Base-by-base conservation (phyloP, 1,140 invertebrate species). In the Drosophila orena region DNA sequence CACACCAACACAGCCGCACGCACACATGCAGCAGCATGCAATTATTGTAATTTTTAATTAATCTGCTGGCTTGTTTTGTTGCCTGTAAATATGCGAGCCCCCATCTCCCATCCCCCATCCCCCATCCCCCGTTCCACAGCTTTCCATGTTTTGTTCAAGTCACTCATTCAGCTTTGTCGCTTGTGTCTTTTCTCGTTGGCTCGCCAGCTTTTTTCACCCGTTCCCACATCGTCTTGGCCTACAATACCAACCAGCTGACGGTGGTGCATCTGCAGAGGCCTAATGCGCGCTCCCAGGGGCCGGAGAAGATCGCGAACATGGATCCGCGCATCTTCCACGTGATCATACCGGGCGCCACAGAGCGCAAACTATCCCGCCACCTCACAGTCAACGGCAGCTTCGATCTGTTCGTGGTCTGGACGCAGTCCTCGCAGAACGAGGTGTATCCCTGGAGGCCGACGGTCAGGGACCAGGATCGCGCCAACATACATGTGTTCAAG, bases 361-460 rank as follows among this genome's bases (percentile, higher is more conserved):
- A 95, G 2, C 93, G 95, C 27, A 93, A 95, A 81, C 81, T 96
- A 20, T 94, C 95, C 56, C 94, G 95, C 70, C 94, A 94, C 83
- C 91, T 96, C 60, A 94, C 94, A 15, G 93, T 94, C 11, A 96
- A 96, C 92, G 93, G 93, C 14, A 93, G 93, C 62, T 94, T 94
- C 46, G 94, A 96, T 90, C 90, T 95, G 91, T 81, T 94, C 44
- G 92, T 92, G 2, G 94, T 96, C 55, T 97, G 96, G 96, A 96
- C 96, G 93, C 95, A 96, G 90, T 95, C 94, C 49, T 94, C 95
- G 11, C 95, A 95, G 91, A 96, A 96, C 89, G 96, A 97, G 92
- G 95, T 96, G 12, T 96, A 96, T 92, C 96, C 96, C 10, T 97
- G 96, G 96, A 95, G 95, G 92, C 96, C 96, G 30, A 93, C 96